Base-by-base conservation (phyloP, 2,797 vertebrate genomes). In the Nannoperca obscura region DNA sequence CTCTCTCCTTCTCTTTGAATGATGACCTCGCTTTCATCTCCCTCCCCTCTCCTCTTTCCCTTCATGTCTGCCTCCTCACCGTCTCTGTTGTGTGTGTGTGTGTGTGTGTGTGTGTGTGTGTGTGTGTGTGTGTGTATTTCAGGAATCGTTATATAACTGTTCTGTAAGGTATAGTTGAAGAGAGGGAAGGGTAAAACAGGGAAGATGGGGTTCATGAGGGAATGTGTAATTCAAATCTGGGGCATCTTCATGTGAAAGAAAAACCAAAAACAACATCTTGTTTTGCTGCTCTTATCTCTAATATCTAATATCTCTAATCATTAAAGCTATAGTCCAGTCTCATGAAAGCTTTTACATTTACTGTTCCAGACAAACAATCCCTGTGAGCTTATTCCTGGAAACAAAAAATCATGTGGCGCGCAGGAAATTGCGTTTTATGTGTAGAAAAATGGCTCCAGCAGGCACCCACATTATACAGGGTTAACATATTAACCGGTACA, bases 101-200 rank as follows among this genome's bases (percentile, higher is more conserved):
- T 36, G 36, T 36, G 8, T 36, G 36, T 38, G 36, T 38, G 36
- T 38, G 36, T 38, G 36, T 38, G 36, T 38, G 36, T 38, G 36
- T 38, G 9, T 38, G 36, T 38, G 10, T 9, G 11, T 9, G 36
- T 8, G 10, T 10, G 36, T 8, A 38, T 11, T 38, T 38, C 36
- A 11, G 9, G 36, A 38, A 38, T 38, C 3, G 12, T 91, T 92
- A 87, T 53, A 61, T 87, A 91, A 91, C 82, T 86, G 87, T 89
- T 85, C 66, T 85, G 70, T 88, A 60, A 82, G 71, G 70, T 80
- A 46, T 46, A 58, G 60, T 50, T 50, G 50, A 63, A 70, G 46
- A 53, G 32, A 61, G 52, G 10, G 1, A 36, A 40, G 50, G 63
- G 42, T 32, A 22, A 65, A 71, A 57, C 5, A 0, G 34, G 50